Base-by-base conservation (phyloP, 64 coral and sea anemone genomes). In the Porites australiensis region DNA sequence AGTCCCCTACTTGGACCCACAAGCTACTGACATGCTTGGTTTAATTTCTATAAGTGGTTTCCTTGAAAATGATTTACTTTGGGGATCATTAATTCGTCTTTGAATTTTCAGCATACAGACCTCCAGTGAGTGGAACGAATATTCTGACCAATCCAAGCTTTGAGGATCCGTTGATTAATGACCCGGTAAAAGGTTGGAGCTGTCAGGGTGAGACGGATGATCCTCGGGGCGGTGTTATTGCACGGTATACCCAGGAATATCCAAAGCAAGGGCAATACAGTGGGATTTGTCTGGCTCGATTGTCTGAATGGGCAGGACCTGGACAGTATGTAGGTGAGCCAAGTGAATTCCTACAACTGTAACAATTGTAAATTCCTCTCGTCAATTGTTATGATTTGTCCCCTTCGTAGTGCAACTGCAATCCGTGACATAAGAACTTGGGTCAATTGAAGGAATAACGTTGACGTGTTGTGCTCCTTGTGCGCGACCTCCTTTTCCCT, bases 161-260 rank as follows among this genome's bases (percentile, higher is more conserved):
- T 57, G 95, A 97, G 54, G 59, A 87, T 20, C 92, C 88, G 6
- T 77, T 97, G 4, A 81, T 50, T 2, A 67, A 19, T 55, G 80
- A 85, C 51, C 88, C 88, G 18, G 58, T 90, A 3, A 66, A 59
- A n/a, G 95, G 95, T 3, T 97, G 95, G 95, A 97, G 82, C 61
- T 97, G 95, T 64, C 95, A 97, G 46, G 95, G 95, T 0, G 92
- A 97, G 48, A 97, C 95, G 22, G 93, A 97, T 70, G 95, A 97
- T 70, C 95, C 95, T 3, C 66, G 95, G 7, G 95, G 95, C 4
- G 95, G 95, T 1, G 69, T 83, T 13, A 83, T 97, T 15, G 89
- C 95, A 8, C 79, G 89, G 43, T 97, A 97, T 52, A 94, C 84
- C 18, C 78, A 72, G 51, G 48, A 91, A 6, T 51, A 27, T 5